A percentile compares a stretch with the other conserved stretches of the same genome.
Conservation (phyloP, 2,888 invertebrate genomes). For the Brachyptera risi region DNA sequence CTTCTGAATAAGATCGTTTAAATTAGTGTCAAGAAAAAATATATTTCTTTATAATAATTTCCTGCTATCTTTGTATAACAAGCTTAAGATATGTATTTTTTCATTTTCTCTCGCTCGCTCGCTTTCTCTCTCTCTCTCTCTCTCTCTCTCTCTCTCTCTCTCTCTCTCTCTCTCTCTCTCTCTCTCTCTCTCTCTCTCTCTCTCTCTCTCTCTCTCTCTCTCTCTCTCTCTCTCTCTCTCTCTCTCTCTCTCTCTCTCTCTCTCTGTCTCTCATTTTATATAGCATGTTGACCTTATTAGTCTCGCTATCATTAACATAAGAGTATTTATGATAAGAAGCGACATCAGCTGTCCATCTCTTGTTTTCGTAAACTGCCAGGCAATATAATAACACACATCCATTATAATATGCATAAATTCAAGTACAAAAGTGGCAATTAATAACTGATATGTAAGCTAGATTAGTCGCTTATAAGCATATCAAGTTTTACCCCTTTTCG, state of each 20-base stretch:
- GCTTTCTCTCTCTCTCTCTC: slow-evolving; percentile 16
- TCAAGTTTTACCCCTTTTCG: slow-evolving; percentile 6
- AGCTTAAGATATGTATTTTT: no score
- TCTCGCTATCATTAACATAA: background rate
- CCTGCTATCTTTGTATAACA: no score
- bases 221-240: slow-evolving; percentile 16
- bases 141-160: slow-evolving; percentile 16
- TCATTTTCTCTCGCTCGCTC: no score
- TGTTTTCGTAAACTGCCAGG: slow-evolving; percentile 2
- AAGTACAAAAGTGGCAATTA: slow-evolving; percentile 8
- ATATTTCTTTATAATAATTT: background rate
- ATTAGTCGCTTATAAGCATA: slow-evolving; percentile 5
- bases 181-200: slow-evolving; percentile 16
- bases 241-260: slow-evolving; percentile 1
- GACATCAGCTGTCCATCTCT: slow-evolving; percentile 24
- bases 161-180: slow-evolving; percentile 16
- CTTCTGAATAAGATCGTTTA: background rate
- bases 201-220: slow-evolving; percentile 16
- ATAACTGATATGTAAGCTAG: slow-evolving; percentile 3
- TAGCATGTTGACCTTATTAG: slow-evolving; percentile 21
- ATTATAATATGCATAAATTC: background rate
- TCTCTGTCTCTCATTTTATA: slow-evolving; percentile 10
- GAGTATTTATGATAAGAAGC: slow-evolving; percentile 15
- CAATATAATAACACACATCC: background rate
- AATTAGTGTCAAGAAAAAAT: background rate